These are phyloP conservation scores for Riparia riparia DNA, from an alignment of 2,113 vertebrate genomes.

Conservation along the genomic window DNA sequence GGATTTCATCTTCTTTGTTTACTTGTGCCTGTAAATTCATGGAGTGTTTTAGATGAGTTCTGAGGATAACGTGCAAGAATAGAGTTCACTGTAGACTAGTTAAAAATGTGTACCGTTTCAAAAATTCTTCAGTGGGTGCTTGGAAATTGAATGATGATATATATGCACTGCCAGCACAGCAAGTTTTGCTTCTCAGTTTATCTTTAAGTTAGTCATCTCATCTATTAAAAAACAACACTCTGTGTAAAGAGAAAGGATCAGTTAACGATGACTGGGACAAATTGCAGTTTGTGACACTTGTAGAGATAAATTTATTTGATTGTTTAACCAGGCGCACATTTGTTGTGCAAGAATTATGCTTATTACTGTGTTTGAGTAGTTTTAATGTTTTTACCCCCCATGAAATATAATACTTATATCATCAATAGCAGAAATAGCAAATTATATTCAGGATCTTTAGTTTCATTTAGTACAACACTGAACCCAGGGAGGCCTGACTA, in stretches of 20 bases:
- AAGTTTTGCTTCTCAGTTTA: background rate
- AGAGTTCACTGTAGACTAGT: constrained; percentile 44
- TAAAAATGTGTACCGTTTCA: constrained; percentile 29
- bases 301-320: background rate
- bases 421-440: background rate
- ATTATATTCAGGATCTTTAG: background rate
- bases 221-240: background rate
- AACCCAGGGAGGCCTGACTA: background rate
- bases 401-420: background rate
- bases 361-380: background rate
- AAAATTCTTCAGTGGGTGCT: constrained; percentile 28
- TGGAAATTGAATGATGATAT: constrained; percentile 14
- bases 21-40: constrained; percentile 23
- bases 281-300: background rate
- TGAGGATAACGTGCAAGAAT: background rate
- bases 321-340: background rate
- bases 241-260: background rate
- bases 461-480: background rate
- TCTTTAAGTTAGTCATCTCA: background rate
- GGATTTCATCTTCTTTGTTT: background rate
- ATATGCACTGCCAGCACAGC: background rate
- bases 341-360: background rate
- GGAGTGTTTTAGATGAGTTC: background rate
- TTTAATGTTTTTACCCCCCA: background rate
- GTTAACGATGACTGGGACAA: background rate